These are phyloP conservation scores for Athene cunicularia DNA, from an alignment of 2,113 vertebrate species.

Conservation along the genomic window DNA sequence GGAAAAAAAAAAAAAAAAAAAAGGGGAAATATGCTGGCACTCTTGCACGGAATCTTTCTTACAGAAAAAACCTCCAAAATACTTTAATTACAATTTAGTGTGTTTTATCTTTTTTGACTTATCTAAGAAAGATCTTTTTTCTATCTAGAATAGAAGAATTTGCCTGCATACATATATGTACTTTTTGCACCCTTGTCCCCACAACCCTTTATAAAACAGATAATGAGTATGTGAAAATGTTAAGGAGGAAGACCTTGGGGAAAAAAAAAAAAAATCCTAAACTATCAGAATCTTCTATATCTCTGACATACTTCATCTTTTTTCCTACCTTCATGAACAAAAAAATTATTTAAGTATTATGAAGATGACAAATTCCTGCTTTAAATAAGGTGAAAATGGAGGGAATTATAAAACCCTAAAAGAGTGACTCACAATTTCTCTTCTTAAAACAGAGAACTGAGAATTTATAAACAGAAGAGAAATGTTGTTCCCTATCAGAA, in stretches of 20 bases:
- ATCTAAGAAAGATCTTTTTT: background rate
- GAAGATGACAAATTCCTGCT: background rate
- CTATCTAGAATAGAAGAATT: background rate
- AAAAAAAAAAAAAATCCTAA: background rate
- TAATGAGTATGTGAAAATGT: background rate
- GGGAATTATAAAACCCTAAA: background rate
- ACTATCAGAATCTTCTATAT: background rate
- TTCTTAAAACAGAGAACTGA: background rate
- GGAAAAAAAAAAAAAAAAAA: no score
- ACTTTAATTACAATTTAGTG: background rate
- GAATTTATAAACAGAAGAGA: background rate
- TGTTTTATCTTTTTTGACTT: background rate
- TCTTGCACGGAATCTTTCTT: background rate
- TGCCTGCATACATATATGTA: accelerated
- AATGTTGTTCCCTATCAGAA: background rate
- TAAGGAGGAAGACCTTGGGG: background rate
- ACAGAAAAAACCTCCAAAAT: background rate
- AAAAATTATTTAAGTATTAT: background rate
- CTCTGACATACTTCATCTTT: background rate
- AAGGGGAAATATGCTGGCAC: background rate
- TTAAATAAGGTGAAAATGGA: background rate
- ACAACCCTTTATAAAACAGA: background rate
- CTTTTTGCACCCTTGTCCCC: background rate
- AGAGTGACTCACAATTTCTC: background rate
- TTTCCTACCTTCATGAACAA: background rate